phyloP scores from a whole-genome alignment of 2,888 invertebrate genomes.

The Atethmia centrago region DNA sequence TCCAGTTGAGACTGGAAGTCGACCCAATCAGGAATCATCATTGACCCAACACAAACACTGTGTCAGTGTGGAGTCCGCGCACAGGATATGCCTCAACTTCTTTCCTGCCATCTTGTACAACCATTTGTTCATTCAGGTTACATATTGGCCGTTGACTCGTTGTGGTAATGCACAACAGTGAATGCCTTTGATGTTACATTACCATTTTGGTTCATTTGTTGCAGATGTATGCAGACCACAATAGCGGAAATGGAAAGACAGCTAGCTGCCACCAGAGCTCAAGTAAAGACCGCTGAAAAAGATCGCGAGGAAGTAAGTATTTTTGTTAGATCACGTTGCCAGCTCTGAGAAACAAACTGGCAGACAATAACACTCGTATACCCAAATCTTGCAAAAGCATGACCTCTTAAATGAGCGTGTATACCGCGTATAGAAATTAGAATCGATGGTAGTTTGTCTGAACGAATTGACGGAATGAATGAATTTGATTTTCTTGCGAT shows the following conservation, averaged over 20 bases:
- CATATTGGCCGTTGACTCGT: too few relatives aligned
- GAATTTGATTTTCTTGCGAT: not conserved
- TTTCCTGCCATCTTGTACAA: not conserved
- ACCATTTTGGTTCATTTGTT: not conserved
- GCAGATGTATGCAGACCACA: constrained; percentile 91
- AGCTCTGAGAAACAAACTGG: not conserved
- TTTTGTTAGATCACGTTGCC: not conserved
- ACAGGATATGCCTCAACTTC: not conserved
- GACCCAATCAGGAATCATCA: not conserved
- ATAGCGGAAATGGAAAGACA: constrained; percentile 93
- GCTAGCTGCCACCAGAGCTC: constrained; percentile 91
- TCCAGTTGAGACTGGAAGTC: not conserved
- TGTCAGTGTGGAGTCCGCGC: not conserved
- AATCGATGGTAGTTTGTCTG: not conserved
- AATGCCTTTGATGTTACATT: not conserved
- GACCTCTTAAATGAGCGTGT: not conserved
- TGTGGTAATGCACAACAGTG: not conserved
- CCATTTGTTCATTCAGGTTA: not conserved
- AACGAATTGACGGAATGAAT: not conserved
- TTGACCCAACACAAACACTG: not conserved
- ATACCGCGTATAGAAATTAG: not conserved
- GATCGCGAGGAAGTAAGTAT: constrained; percentile 91
- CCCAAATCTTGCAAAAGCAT: not conserved
- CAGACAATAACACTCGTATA: not conserved
- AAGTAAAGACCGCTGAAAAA: constrained; percentile 92